phyloP scores from a whole-genome alignment of 2,888 invertebrate genomes.

The Eupithecia insigniata region DNA sequence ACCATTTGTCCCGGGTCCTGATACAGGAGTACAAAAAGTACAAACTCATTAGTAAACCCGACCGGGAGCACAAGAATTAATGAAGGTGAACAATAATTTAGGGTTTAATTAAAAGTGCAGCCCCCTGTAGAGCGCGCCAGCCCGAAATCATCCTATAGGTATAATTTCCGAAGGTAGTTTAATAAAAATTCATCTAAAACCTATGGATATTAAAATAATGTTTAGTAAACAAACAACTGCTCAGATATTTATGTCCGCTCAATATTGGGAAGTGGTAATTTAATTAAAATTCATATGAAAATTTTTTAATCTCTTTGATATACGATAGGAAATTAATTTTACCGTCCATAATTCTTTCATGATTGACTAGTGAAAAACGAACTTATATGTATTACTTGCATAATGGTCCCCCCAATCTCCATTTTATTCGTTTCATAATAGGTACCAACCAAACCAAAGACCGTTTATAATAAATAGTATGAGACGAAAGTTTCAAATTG shows the following conservation, averaged over 20 bases:
- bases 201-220: conserved; percentile 26
- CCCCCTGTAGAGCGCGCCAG: conserved; percentile 65
- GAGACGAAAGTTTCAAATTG: too few species aligned
- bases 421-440: not conserved
- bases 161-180: conserved; percentile 82
- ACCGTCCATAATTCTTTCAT: conserved; percentile 16
- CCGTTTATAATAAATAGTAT: too few species aligned
- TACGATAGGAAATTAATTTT: conserved; percentile 27
- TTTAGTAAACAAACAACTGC: conserved; percentile 10
- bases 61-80: conserved; percentile 81
- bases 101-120: conserved; percentile 84
- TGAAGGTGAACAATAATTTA: conserved; percentile 84
- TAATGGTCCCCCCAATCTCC: not conserved
- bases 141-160: conserved; percentile 61
- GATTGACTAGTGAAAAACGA: not conserved
- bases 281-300: conserved; percentile 29
- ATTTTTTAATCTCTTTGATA: conserved; percentile 17
- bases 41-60: conserved; percentile 79
- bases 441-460: not conserved
- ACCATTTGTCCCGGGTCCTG: conserved; percentile 45
- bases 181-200: conserved; percentile 68
- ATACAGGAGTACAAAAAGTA: conserved; percentile 75
- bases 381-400: conserved; percentile 2
- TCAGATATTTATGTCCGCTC: conserved; percentile 36
- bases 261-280: conserved; percentile 39